Conservation (phyloP, 2,888 invertebrate genomes). For the Tromatobia lineatoria region DNA sequence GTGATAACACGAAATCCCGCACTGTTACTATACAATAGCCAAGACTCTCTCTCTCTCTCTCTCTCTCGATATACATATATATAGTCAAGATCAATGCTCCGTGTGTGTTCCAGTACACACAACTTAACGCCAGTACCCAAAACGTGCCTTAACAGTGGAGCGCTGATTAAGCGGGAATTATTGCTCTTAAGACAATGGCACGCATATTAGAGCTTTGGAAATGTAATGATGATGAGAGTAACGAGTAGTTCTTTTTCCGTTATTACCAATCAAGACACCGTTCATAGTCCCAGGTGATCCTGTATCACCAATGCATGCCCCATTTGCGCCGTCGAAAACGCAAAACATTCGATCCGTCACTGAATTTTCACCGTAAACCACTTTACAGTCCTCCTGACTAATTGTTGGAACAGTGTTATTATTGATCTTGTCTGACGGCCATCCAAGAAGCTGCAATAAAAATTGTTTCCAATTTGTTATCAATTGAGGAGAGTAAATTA, state of each 20-base stretch:
- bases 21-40: background rate
- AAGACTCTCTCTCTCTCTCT: background rate
- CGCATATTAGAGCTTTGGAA: slow-evolving; percentile 23
- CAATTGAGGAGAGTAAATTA: no score
- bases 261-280: slow-evolving; percentile 72
- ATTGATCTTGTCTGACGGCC: slow-evolving; percentile 71
- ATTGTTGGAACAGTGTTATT: slow-evolving; percentile 70
- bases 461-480: background rate
- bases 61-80: background rate
- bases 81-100: slow-evolving; percentile 43
- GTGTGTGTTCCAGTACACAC: slow-evolving; percentile 45
- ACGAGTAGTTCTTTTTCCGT: slow-evolving; percentile 1
- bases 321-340: slow-evolving; percentile 62
- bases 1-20: slow-evolving; percentile 52
- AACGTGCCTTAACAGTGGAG: slow-evolving; percentile 32
- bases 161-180: slow-evolving; percentile 64
- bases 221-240: background rate
- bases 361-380: slow-evolving; percentile 57
- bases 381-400: slow-evolving; percentile 68
- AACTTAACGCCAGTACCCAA: slow-evolving; percentile 42
- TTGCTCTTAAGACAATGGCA: slow-evolving; percentile 39
- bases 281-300: slow-evolving; percentile 75
- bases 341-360: slow-evolving; percentile 77
- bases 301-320: slow-evolving; percentile 78
- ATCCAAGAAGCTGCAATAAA: slow-evolving; percentile 69